Conservation (phyloP, 2,113 vertebrate genomes). For the Edolisoma coerulescens region DNA sequence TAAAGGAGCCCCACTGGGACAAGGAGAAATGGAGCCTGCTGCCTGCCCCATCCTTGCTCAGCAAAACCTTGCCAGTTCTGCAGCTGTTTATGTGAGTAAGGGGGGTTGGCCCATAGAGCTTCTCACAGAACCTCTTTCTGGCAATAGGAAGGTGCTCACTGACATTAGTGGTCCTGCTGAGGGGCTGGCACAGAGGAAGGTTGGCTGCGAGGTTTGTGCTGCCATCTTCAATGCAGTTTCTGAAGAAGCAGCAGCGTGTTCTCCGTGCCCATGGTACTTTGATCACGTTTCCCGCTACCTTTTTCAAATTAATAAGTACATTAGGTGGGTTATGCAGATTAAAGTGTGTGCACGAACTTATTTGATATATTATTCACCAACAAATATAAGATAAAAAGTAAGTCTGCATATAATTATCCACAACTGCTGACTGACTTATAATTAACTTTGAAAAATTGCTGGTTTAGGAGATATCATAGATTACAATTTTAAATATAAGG, state of each 20-base stretch:
- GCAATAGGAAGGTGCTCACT: background rate
- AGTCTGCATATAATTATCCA: slow-evolving; percentile 29
- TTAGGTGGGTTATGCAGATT: slow-evolving; percentile 22
- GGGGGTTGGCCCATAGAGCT: background rate
- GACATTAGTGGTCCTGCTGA: background rate
- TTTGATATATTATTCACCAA: slow-evolving; percentile 40
- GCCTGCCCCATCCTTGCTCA: background rate
- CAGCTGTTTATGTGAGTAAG: background rate
- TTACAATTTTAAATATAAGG: slow-evolving; percentile 49
- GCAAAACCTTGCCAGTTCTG: background rate
- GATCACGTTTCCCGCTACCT: background rate
- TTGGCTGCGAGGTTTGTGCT: background rate
- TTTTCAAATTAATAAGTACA: background rate
- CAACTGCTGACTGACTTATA: slow-evolving; percentile 54
- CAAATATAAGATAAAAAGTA: slow-evolving; percentile 40
- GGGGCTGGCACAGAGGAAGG: background rate
- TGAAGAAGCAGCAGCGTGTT: background rate
- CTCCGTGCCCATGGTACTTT: background rate
- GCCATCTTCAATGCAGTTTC: background rate
- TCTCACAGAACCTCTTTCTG: background rate
- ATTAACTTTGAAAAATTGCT: slow-evolving; percentile 65
- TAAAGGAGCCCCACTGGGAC: background rate
- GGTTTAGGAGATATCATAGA: slow-evolving; percentile 38
- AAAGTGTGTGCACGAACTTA: background rate
- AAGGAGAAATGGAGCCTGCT: background rate